Conservation (phyloP, 2,888 invertebrate species). For the Salpingus planirostris region DNA sequence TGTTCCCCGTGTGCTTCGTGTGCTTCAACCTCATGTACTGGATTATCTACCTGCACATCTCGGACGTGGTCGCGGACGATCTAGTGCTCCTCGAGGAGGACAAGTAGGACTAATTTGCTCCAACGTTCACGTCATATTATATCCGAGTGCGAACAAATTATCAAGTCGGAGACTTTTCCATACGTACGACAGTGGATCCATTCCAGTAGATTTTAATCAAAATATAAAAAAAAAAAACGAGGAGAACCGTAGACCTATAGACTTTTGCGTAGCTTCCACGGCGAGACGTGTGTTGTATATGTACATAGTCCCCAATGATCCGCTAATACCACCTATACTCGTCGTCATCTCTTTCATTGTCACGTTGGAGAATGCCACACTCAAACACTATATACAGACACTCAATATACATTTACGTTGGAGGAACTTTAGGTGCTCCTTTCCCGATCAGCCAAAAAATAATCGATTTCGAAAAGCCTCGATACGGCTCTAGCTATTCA, state of each 20-base stretch:
- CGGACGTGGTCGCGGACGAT: conserved; percentile 91
- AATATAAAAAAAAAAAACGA: conserved; percentile 5
- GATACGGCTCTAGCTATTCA: too few species aligned
- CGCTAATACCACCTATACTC: conserved; percentile 11
- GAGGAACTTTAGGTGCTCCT: too few species aligned
- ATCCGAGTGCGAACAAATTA: conserved; percentile 24
- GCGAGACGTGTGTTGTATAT: conserved; percentile 31
- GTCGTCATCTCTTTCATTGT: conserved; percentile 11
- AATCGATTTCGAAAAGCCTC: too few species aligned
- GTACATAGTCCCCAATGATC: conserved; percentile 14
- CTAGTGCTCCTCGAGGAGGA: conserved; percentile 70
- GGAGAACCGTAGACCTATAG: conserved; percentile 24
- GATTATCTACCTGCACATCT: conserved; percentile 94
- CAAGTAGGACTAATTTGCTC: too few species aligned
- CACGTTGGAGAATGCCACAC: too few species aligned
- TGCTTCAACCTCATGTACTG: conserved; percentile 98
- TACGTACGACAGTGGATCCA: conserved; percentile 25
- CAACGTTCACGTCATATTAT: too few species aligned
- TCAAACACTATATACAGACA: too few species aligned
- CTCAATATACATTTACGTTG: too few species aligned
- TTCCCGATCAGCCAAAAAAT: too few species aligned
- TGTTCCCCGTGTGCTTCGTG: conserved; percentile 97
- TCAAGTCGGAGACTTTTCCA: conserved; percentile 28
- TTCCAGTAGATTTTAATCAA: too few species aligned
- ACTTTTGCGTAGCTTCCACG: conserved; percentile 26